Evolutionary conservation across 2,797 vertebrate species (phyloP).

Genomic region (Mionectes olivaceus): DNA sequence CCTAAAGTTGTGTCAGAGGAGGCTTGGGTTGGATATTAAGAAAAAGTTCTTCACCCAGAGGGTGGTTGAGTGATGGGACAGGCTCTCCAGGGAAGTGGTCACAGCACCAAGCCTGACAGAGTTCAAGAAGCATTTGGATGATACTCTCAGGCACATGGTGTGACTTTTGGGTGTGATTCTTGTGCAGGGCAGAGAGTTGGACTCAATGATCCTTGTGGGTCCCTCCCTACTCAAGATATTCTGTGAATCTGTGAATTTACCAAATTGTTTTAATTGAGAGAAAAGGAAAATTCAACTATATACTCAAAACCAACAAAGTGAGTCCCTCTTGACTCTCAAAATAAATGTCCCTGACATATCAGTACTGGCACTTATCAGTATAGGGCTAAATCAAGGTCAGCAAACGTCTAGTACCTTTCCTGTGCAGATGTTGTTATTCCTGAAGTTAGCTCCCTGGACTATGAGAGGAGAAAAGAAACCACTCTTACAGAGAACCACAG

Average conservation of each 20-base stretch:
- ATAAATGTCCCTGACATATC: background rate
- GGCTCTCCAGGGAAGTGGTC: background rate
- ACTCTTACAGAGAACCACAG: slow-evolving; percentile 12
- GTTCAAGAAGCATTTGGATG: background rate
- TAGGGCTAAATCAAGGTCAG: background rate
- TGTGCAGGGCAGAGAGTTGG: background rate
- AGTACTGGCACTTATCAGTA: background rate
- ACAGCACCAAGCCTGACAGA: background rate
- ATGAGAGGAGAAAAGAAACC: background rate
- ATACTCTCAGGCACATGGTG: background rate
- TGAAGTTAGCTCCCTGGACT: slow-evolving; percentile 27
- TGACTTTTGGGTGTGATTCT: background rate
- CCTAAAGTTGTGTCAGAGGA: background rate
- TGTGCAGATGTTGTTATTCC: slow-evolving; percentile 26
- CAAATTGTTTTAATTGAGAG: background rate
- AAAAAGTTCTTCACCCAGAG: background rate
- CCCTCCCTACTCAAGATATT: background rate
- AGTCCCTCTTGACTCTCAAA: background rate
- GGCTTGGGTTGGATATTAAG: background rate
- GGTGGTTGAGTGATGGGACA: background rate
- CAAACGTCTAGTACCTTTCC: slow-evolving; percentile 13
- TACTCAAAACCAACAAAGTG: background rate
- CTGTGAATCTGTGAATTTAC: background rate
- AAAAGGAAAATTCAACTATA: background rate
- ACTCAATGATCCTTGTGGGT: background rate